phyloP scores from a whole-genome alignment of 92 coral and sea anemone species.

The Parazoanthus swiftii region DNA sequence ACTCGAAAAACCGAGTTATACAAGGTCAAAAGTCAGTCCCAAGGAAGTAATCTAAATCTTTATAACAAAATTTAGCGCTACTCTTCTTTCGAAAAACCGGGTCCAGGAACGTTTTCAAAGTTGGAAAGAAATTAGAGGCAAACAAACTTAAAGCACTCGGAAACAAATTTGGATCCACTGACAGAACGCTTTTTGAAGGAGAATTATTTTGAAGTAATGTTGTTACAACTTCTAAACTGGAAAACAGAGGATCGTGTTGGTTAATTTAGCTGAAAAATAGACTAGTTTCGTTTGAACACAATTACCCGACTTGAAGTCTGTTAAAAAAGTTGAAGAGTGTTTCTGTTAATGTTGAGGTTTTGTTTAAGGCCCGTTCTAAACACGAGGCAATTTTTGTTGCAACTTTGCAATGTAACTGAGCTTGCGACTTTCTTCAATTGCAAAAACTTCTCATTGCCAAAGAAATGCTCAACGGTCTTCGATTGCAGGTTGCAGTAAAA shows the following conservation, averaged over 20 bases:
- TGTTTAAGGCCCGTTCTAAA: background rate
- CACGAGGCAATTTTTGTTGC: background rate
- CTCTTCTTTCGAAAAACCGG: too few species aligned
- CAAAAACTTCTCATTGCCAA: background rate
- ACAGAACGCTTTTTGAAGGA: background rate
- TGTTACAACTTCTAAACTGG: background rate
- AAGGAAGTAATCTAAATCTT: too few species aligned
- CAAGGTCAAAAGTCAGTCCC: too few species aligned
- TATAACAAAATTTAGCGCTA: too few species aligned
- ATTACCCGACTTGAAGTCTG: background rate
- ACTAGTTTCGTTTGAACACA: background rate
- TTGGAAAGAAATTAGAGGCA: background rate
- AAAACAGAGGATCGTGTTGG: background rate
- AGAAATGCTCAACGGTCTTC: background rate
- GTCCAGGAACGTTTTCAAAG: too few species aligned
- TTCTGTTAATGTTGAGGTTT: background rate
- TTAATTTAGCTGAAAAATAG: background rate
- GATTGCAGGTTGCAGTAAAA: background rate
- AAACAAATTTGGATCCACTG: background rate
- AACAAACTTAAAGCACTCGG: background rate
- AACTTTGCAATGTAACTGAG: background rate
- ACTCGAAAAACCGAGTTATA: too few species aligned
- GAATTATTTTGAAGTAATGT: too few species aligned
- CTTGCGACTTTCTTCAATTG: background rate
- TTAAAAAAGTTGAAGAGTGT: background rate